Base-by-base conservation (phyloP, 2,888 invertebrate species). In the Trissoscelio sp. region DNA sequence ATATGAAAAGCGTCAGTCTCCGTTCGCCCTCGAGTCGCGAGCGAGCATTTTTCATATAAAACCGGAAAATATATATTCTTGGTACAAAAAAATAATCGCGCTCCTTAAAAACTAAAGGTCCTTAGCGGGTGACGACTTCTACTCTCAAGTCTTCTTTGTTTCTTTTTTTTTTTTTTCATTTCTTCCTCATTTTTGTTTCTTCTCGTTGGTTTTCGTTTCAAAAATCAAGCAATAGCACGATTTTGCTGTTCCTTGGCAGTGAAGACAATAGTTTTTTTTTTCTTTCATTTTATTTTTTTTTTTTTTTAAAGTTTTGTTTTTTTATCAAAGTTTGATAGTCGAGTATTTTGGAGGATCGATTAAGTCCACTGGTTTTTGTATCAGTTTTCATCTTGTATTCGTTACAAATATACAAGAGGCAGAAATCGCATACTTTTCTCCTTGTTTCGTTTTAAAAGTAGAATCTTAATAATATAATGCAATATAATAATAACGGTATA, bases 1-100 rank as follows among this genome's bases (percentile, higher is more conserved):
- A 90, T 91, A 91, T 91, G 91, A 91, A 91, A 91, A 90, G 90
- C 91, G 87, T 91, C 91, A 91, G 91, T 91, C 91, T 90, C 90
- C 87, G 88, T 86, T 84, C 88, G 88, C 88, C 86, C 85, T 42
- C 86, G 80, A 84, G 77, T 87, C 87, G 84, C 85, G 83, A 77
- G 88, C 89, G 88, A 88, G 90, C 90, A 86, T 91, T 91, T 6
- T 34, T 90, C 91, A 91, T 90, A 91, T 90, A 89, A 91, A 89
- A 88, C 88, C 87, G 90, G 89, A 91, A 91, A 90, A 91, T 91
- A 91, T 90, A 90, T 90, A 90, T 90, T 89, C 89, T 89, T 31
- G 55, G 89, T 90, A 89, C n/a, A 90, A 90, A 91, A 91, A 91
- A 91, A 91, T 91, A 90, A 90, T 89, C 88, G 88, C 90, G 87